These are phyloP conservation scores for Argya squamiceps DNA, from an alignment of 2,797 vertebrate genomes.

Conservation along the genomic window DNA sequence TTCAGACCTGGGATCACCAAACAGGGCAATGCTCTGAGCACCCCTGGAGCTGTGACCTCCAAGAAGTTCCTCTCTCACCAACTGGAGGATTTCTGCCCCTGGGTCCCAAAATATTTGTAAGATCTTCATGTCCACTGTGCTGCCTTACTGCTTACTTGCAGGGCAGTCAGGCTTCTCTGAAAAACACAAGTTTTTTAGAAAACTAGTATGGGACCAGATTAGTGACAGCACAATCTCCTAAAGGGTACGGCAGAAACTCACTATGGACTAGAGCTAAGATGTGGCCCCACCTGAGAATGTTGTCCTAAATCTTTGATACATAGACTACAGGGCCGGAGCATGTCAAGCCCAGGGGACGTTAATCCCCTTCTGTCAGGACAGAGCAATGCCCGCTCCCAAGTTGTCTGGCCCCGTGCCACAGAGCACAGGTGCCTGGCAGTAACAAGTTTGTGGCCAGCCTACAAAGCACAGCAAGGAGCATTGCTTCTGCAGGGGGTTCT, in stretches of 20 bases:
- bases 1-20: background rate
- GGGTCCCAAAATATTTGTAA: background rate
- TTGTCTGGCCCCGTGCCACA: constrained; percentile 30
- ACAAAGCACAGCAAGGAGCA: background rate
- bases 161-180: background rate
- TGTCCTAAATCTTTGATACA: background rate
- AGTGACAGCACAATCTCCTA: background rate
- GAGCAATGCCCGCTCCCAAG: constrained; percentile 41
- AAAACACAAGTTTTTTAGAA: background rate
- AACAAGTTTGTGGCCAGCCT: constrained; percentile 38
- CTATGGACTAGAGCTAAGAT: background rate
- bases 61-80: background rate
- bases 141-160: background rate
- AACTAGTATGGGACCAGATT: background rate
- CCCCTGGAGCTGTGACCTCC: background rate
- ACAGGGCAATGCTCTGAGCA: background rate
- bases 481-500: constrained; percentile 17
- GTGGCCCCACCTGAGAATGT: background rate
- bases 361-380: constrained; percentile 53
- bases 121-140: rapidly evolving
- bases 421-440: constrained; percentile 59
- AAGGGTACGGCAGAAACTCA: background rate
- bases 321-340: background rate
- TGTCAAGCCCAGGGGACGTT: background rate
- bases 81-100: background rate